phyloP scores from a whole-genome alignment of 2,888 invertebrate genomes.

The Oscheius sp. region DNA sequence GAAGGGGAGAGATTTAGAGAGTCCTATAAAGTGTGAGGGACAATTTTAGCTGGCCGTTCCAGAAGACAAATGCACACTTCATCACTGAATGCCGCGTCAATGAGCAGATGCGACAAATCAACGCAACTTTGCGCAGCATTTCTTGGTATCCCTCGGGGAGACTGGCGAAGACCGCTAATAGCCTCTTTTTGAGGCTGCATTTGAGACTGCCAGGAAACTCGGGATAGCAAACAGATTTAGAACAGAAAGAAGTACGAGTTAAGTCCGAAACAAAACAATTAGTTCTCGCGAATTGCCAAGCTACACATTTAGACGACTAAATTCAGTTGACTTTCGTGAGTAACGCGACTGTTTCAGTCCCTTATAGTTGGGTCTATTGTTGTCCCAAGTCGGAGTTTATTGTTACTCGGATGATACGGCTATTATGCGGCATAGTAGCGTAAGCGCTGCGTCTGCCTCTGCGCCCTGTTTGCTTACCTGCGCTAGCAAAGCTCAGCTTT shows the following conservation, averaged over 20 bases:
- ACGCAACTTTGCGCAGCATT: constrained; percentile 26
- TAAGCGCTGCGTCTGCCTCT: constrained; percentile 29
- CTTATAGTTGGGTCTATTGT: constrained; percentile 2
- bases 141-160: constrained; percentile 25
- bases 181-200: constrained; percentile 22
- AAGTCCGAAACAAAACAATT: constrained; percentile 14
- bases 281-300: not conserved
- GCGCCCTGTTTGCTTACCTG: constrained; percentile 27
- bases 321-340: not conserved
- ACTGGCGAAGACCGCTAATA: constrained; percentile 24
- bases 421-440: constrained; percentile 29
- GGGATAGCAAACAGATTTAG: constrained; percentile 24
- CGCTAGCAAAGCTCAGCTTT: constrained; percentile 27
- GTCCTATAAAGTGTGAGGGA: not conserved
- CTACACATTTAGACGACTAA: not conserved
- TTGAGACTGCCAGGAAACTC: constrained; percentile 3
- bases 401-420: constrained; percentile 30
- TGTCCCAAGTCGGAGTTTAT: constrained; percentile 12
- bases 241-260: constrained; percentile 11
- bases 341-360: constrained; percentile 7
- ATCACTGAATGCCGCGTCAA: constrained; percentile 23
- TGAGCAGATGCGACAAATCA: constrained; percentile 28
- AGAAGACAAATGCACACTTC: constrained; percentile 10
- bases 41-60: not conserved
- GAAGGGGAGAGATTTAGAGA: constrained; percentile 4